These are phyloP conservation scores for Plectropomus leopardus DNA, from an alignment of 2,113 vertebrate genomes.

Conservation along the genomic window DNA sequence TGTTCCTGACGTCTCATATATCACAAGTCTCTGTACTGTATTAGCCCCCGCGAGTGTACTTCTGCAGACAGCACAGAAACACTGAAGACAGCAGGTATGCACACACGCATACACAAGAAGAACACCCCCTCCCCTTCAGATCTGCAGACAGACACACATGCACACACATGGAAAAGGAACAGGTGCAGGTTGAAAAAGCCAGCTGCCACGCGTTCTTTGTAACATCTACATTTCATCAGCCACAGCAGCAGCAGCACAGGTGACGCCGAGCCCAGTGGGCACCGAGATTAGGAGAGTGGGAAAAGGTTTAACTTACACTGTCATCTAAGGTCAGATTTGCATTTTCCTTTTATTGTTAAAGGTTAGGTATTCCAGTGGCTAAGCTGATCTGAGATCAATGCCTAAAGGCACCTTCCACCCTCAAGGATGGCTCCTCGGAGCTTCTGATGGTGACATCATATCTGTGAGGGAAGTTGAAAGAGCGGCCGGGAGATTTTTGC, in stretches of 20 bases:
- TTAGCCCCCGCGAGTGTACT: conserved; percentile 54
- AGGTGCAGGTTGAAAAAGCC: conserved; percentile 74
- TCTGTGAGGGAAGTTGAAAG: conserved; percentile 48
- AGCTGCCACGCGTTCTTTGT: conserved; percentile 73
- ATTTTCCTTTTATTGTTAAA: conserved; percentile 82
- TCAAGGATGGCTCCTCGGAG: conserved; percentile 34
- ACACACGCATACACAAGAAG: conserved; percentile 23
- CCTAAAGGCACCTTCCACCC: conserved; percentile 55
- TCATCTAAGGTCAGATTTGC: conserved; percentile 82
- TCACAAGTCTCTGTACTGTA: conserved; percentile 68
- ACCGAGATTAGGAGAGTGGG: conserved; percentile 68
- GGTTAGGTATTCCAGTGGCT: conserved; percentile 75
- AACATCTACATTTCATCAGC: conserved; percentile 79
- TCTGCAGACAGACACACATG: conserved; percentile 33
- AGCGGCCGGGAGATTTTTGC: conserved; percentile 26
- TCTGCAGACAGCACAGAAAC: conserved; percentile 72
- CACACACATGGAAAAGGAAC: conserved; percentile 51
- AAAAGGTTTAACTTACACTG: conserved; percentile 74
- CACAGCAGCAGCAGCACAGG: conserved; percentile 60
- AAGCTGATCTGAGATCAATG: conserved; percentile 78
- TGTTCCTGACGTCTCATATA: conserved; percentile 68
- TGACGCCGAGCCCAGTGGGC: conserved; percentile 68
- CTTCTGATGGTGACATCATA: conserved; percentile 56
- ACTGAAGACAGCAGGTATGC: conserved; percentile 52
- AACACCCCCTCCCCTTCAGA: not conserved